Evolutionary conservation across 2,888 invertebrate genomes (phyloP), one percentile per base, ranked within the genome.

Genomic region (Ormyrus labotus): DNA sequence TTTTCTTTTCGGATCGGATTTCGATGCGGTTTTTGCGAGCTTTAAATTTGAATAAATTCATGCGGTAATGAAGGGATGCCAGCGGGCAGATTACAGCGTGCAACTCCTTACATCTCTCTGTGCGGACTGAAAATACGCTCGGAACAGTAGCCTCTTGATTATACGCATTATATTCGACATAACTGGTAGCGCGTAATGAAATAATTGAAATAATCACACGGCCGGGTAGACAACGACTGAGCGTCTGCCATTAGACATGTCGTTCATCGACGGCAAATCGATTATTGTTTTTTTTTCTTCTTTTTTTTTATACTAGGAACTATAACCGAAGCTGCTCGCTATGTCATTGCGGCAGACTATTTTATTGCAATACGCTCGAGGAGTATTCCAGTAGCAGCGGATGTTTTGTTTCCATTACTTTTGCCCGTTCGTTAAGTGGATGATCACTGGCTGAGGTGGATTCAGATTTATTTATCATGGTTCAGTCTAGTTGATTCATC

Each of bases 121-220:
- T 13, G 8, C 9, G n/a, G 11, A 10, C 19, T 19, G 48, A 13
- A 57, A 53, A 64, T 64, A 64, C 69, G 57, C 63, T 11, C 50
- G 19, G 58, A 64, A 65, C 65, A 78, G 65, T 71, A 71, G 65
- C 71, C 65, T 65, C 19, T 51, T 71, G 71, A 78, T 78, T 65
- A 78, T 65, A 71, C 58, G 78, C 57, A 78, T 78, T 78, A 78
- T 60, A 71, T 78, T 53, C 51, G 55, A n/a, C 71, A 78, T 78
- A 58, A 51, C 78, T 78, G 53, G 78, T 71, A 78, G 65, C 78
- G 68, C 84, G 87, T 89, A 89, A 88, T 89, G 86, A 88, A 89
- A 88, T 89, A 89, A 89, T 88, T 88, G 88, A 88, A 88, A 89
- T 89, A 89, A 89, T 87, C 87, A 87, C 85, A 88, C 84, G 85